Conservation (phyloP, 2,888 invertebrate genomes). For the Proisotoma minuta region DNA sequence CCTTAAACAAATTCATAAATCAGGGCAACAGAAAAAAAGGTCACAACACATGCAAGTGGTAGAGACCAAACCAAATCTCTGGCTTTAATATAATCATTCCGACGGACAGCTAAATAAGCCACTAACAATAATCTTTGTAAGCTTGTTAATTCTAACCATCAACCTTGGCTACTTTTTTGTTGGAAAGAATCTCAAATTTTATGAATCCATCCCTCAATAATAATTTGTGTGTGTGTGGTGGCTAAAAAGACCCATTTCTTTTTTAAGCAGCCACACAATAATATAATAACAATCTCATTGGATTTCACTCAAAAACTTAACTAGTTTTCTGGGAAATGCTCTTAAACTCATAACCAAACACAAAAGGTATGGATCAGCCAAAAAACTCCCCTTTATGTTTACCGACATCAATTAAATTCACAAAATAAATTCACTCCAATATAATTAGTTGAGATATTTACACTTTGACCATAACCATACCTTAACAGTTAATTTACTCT, state of each 20-base stretch:
- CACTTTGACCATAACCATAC: slow-evolving; percentile 9
- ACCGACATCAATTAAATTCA: neutral
- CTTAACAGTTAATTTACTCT: slow-evolving; percentile 9
- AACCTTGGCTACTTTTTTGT: neutral
- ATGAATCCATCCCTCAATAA: neutral
- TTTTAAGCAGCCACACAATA: neutral
- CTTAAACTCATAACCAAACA: too few species aligned
- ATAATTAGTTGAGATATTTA: slow-evolving; percentile 9
- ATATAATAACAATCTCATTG: neutral
- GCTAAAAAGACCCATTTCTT: too few species aligned
- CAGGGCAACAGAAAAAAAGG: slow-evolving; percentile 42
- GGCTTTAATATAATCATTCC: slow-evolving; percentile 1
- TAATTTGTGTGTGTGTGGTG: neutral
- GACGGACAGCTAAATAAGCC: slow-evolving; percentile 4
- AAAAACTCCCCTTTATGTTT: too few species aligned
- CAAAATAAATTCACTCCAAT: neutral
- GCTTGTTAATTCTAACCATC: slow-evolving; percentile 3
- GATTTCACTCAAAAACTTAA: neutral
- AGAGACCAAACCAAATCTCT: slow-evolving; percentile 4
- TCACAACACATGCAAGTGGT: slow-evolving; percentile 47
- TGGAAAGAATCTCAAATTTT: neutral
- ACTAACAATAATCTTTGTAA: neutral
- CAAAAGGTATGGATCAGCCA: too few species aligned
- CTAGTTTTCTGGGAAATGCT: neutral
- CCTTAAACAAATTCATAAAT: slow-evolving; percentile 48